A percentile compares a stretch with the other conserved stretches of the same genome.
phyloP scores from a whole-genome alignment of 1,140 invertebrate species.

The Theocolax elegans region DNA sequence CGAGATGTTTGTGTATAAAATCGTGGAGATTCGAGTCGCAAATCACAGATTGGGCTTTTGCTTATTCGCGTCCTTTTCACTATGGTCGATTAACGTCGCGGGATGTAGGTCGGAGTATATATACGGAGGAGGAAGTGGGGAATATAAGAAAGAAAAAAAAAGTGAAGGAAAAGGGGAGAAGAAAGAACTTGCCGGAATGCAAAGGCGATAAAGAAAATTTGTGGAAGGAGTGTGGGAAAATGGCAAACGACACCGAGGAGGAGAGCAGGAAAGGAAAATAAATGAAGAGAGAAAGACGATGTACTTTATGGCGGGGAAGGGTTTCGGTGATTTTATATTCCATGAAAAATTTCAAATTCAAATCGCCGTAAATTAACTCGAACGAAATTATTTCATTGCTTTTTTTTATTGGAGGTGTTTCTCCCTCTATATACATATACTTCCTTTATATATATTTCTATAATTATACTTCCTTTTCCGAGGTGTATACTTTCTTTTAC shows the following conservation, averaged over 20 bases:
- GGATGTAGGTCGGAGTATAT: background rate
- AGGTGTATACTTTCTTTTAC: too few species aligned
- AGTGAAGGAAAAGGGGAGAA: background rate
- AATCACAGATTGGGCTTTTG: too few species aligned
- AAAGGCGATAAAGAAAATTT: conserved; percentile 28
- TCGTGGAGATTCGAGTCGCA: background rate
- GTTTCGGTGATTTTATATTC: background rate
- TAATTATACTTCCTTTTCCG: too few species aligned
- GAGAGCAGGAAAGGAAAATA: background rate
- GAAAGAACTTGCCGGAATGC: background rate
- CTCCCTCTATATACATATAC: too few species aligned
- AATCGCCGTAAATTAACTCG: background rate
- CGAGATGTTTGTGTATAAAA: too few species aligned
- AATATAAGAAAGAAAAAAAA: background rate
- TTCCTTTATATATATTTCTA: too few species aligned
- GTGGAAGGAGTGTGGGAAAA: background rate
- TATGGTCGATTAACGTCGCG: conserved; percentile 7
- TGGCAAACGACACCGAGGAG: too few species aligned
- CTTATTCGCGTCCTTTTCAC: conserved; percentile 1
- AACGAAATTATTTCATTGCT: too few species aligned
- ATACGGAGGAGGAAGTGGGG: background rate
- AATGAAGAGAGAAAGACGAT: background rate
- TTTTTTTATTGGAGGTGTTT: too few species aligned
- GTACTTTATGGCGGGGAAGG: background rate
- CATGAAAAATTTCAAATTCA: background rate